A percentile compares a stretch with the other conserved stretches of the same genome.
Conservation (phyloP, 2,888 invertebrate genomes). For the Ormia ochracea region DNA sequence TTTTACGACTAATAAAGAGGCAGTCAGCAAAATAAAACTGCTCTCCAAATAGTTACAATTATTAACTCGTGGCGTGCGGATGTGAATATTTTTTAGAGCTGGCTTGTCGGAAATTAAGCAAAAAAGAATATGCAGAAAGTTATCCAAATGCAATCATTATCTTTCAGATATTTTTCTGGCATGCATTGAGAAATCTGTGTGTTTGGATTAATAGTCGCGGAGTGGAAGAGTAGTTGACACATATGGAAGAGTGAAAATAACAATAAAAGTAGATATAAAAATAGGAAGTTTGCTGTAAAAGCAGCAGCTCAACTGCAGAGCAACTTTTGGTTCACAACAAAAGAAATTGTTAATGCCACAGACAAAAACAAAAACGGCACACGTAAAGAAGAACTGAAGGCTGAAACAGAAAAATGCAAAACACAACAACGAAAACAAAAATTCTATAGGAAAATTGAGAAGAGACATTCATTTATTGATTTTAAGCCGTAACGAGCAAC, state of each 20-base stretch:
- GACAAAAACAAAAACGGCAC: conserved; percentile 25
- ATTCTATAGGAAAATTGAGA: conserved; percentile 44
- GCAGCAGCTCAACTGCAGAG: conserved; percentile 7
- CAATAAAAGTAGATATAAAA: conserved; percentile 12
- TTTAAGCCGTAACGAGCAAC: conserved; percentile 58
- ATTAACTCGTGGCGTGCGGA: conserved; percentile 46
- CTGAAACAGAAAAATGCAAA: conserved; percentile 18
- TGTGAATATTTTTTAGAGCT: not conserved
- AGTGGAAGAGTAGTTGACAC: conserved; percentile 7
- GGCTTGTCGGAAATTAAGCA: not conserved
- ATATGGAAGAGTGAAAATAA: not conserved
- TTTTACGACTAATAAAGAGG: conserved; percentile 19
- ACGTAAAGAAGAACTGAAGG: conserved; percentile 8
- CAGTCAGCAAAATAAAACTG: conserved; percentile 42
- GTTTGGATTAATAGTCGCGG: not conserved
- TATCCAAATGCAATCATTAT: conserved; percentile 22
- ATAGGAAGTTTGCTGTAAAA: conserved; percentile 49
- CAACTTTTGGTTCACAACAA: conserved; percentile 24
- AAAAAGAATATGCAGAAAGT: not conserved
- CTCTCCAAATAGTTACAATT: conserved; percentile 54
- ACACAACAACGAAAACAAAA: conserved; percentile 15
- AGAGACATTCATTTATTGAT: conserved; percentile 54
- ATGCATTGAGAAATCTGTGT: conserved; percentile 6
- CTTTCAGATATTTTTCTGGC: not conserved
- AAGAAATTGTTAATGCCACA: conserved; percentile 23